Evolutionary conservation across 1,140 invertebrate species (phyloP), one percentile per base, ranked within the genome.

Genomic region (Phthorimaea operculella): DNA sequence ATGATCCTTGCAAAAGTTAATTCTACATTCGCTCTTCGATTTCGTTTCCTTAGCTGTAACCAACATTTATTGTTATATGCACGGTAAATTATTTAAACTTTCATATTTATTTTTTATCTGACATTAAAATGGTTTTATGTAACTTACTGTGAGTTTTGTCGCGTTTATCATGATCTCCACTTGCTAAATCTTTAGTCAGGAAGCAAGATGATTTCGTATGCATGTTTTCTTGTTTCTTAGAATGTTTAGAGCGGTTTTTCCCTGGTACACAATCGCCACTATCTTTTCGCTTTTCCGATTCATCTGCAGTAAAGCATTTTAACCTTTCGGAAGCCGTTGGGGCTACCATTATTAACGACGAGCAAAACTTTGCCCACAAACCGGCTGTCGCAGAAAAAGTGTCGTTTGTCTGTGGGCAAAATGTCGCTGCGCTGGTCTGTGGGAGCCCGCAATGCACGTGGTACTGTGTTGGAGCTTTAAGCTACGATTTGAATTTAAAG

Each of bases 131-230:
- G n/a, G 10, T 39, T 39, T n/a, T 47, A 47, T 47, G 15, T n/a
- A 16, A 42, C 44, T 47, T 47, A 47, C 44, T 47, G 11, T 2
- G 8, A 11, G 44, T 17, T 15, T 47, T 47, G 16, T 9, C 9
- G 15, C 15, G n/a, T 15, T 47, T 47, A 16, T 55, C 11, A 50
- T 45, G 18, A 44, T 63, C 61, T 15, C 61, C 57, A 39, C 58
- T 57, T 4, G 61, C 52, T 17, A 59, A 57, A 14, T 63, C 52
- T 21, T 39, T 16, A 9, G 15, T 47, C 3, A 12, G 36, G n/a
- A 9, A 3, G 11, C 12, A 15, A 14, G 44, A 14, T 15, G 44
- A 9, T 16, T 47, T 17, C 15, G 44, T 9, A 3, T 16, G 16
- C 3, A 9, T 47, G 8, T 47, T 47, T 15, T 47, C 16, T 15